Evolutionary conservation across 2,888 invertebrate species (phyloP).

Genomic region (Hypercompe scribonia): DNA sequence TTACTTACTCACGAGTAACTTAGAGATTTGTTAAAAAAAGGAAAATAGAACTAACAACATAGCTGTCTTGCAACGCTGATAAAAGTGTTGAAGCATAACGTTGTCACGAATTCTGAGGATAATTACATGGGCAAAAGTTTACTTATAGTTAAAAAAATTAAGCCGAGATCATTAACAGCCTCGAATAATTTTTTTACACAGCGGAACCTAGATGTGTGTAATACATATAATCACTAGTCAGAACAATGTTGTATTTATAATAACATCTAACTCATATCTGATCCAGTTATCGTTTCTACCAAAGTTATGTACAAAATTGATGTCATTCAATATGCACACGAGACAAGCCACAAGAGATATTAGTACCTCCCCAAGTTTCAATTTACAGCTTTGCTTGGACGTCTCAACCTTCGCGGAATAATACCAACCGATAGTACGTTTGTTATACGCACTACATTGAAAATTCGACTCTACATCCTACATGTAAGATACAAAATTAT

Average conservation of each 20-base stretch:
- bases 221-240: background rate
- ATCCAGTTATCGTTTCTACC: conserved; percentile 15
- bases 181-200: too few relatives aligned
- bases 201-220: background rate
- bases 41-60: too few relatives aligned
- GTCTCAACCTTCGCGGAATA: conserved; percentile 76
- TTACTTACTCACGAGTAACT: background rate
- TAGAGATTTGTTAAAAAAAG: background rate
- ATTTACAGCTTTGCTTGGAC: conserved; percentile 81
- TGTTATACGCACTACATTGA: conserved; percentile 64
- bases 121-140: too few relatives aligned
- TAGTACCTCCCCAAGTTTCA: conserved; percentile 76
- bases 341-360: conserved; percentile 62
- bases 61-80: too few relatives aligned
- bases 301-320: conserved; percentile 42
- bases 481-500: conserved; percentile 62
- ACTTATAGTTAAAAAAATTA: background rate
- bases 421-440: conserved; percentile 71
- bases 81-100: too few relatives aligned
- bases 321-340: conserved; percentile 53
- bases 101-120: background rate
- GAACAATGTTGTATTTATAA: background rate
- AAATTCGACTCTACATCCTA: conserved; percentile 64
- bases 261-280: background rate
- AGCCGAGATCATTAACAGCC: too few relatives aligned